Conservation (phyloP, 2,888 invertebrate genomes). For the Tetragnatha montana region DNA sequence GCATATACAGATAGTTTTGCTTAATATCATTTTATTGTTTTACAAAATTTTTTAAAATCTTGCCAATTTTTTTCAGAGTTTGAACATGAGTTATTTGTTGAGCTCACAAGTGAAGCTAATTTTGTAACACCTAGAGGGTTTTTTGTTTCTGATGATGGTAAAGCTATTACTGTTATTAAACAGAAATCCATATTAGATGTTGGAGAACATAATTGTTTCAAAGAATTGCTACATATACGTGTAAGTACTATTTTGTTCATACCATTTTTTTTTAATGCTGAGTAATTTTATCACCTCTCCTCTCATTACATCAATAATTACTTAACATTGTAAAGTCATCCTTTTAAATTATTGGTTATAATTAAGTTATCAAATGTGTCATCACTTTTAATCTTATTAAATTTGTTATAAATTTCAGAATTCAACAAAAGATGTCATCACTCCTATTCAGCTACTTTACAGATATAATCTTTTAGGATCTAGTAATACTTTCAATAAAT, state of each 20-base stretch:
- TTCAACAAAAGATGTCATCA: constrained; percentile 59
- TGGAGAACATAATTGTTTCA: constrained; percentile 36
- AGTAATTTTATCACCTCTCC: no score
- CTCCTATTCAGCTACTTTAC: constrained; percentile 60
- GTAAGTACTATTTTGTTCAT: constrained; percentile 37
- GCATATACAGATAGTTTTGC: not conserved
- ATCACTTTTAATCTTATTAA: not conserved
- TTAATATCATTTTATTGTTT: not conserved
- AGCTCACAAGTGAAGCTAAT: constrained; percentile 43
- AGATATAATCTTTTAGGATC: constrained; percentile 38
- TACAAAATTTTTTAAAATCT: not conserved
- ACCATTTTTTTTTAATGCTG: not conserved
- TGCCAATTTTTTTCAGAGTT: constrained; percentile 40
- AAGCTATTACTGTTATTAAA: constrained; percentile 3
- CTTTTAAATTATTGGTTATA: not conserved
- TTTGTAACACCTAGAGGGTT: constrained; percentile 49
- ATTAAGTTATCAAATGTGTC: not conserved
- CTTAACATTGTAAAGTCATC: not conserved
- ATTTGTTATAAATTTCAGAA: not conserved
- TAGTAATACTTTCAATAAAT: constrained; percentile 36
- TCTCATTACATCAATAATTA: not conserved
- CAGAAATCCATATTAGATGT: constrained; percentile 32
- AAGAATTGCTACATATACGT: constrained; percentile 37
- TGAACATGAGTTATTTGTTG: constrained; percentile 39
- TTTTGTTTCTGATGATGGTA: constrained; percentile 24